Conservation (phyloP, 23 tunicate genomes). For the Corella eumyota region DNA sequence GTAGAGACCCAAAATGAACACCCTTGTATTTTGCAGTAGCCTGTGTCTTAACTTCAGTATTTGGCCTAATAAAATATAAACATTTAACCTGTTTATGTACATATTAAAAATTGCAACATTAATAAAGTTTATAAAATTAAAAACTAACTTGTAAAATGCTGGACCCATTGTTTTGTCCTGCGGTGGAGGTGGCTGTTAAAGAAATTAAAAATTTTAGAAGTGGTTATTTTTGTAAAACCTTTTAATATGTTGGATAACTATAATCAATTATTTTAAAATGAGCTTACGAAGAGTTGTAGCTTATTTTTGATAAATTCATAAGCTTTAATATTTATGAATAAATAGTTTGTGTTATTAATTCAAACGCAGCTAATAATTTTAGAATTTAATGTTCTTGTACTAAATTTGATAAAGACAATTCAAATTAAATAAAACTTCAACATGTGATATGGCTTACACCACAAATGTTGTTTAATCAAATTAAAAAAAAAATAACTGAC, state of each 20-base stretch:
- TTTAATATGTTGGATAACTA: not conserved
- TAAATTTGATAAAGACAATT: no score
- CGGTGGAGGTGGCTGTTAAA: constrained; percentile 64
- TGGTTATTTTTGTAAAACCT: not conserved
- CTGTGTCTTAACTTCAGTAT: constrained; percentile 7
- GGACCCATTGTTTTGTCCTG: constrained; percentile 76
- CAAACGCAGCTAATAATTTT: no score
- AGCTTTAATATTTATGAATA: no score
- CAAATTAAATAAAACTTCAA: no score
- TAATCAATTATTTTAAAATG: not conserved
- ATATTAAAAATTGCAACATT: not conserved
- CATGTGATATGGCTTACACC: no score
- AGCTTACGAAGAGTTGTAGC: no score
- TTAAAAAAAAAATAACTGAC: no score
- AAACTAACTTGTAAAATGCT: constrained; percentile 68
- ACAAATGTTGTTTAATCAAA: no score
- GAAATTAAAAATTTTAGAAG: not conserved
- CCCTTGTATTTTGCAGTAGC: constrained; percentile 83
- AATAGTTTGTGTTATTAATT: no score
- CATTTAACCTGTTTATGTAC: not conserved
- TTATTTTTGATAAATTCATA: no score
- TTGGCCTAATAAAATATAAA: constrained; percentile 17
- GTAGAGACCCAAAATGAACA: constrained; percentile 65
- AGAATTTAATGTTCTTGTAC: no score
- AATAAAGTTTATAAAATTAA: not conserved